Evolutionary conservation across 2,113 vertebrate genomes (phyloP), one percentile per base, ranked within the genome.

Genomic region (Microtus ochrogaster): DNA sequence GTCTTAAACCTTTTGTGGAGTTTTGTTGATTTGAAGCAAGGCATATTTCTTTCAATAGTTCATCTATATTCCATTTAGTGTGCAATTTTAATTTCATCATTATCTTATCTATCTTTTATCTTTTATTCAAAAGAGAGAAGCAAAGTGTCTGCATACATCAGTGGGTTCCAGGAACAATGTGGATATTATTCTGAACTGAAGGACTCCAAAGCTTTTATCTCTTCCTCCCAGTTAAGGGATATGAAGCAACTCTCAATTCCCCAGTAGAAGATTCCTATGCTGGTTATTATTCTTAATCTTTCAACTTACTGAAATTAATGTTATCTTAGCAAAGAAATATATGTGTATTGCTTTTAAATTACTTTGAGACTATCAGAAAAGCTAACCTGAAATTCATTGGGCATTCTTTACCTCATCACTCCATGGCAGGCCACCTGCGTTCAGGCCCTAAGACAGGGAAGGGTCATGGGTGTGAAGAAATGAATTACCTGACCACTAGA

Each of bases 21-120:
- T 91, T 95, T 93, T 94, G 70, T 92, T 92, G 73, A 96, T 90
- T 95, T 78, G 81, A 96, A 95, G n/a, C 49, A 41, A 92, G 85
- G 16, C 65, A 7, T 30, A 82, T 92, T 96, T 82, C 90, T 95
- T 95, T 96, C 81, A 65, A 13, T 77, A 87, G 52, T 93, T 96
- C 90, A 95, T 96, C 77, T 96, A 68, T 86, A 94, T 93, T 96
- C 84, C 36, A 95, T 90, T 95, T 92, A 82, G 6, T 55, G 9
- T 94, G 72, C 0, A 33, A 65, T 96, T 96, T 93, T 95, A 93
- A 96, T 96, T 95, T 95, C 58, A 89, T 94, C 93, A 91, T 85
- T 77, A 70, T 94, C 65, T 91, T 96, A 96, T 87, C 78, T 73
- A 63, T 58, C 63, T 96, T 89, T 92, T 95, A 83, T 93, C 65